phyloP scores from a whole-genome alignment of 2,113 vertebrate species.

The Sylvietta virens region DNA sequence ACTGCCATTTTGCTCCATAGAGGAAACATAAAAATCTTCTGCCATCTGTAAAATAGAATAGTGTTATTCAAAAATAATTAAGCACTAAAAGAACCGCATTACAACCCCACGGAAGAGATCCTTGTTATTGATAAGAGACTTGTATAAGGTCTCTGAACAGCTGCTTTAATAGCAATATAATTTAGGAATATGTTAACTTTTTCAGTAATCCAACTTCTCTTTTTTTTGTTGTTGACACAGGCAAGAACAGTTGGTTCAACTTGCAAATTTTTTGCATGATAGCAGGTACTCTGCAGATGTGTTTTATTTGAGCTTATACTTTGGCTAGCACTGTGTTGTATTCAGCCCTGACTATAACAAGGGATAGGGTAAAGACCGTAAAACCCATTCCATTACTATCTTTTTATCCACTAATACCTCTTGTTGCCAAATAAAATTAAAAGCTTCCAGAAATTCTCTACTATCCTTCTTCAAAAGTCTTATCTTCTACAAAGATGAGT shows the following conservation, averaged over 20 bases:
- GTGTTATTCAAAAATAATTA: slow-evolving; percentile 16
- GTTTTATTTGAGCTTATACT: neutral
- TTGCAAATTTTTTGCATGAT: neutral
- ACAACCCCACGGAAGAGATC: neutral
- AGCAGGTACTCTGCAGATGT: neutral
- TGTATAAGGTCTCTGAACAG: neutral
- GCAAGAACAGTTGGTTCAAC: neutral
- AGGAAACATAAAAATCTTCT: slow-evolving; percentile 82
- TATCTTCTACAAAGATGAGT: neutral
- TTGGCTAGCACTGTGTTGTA: neutral
- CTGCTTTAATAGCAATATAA: neutral
- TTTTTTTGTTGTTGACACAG: neutral
- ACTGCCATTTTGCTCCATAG: slow-evolving; percentile 85
- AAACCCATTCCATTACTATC: neutral
- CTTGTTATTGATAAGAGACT: neutral
- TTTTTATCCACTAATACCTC: neutral
- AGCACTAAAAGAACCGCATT: neutral
- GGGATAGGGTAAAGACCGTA: neutral
- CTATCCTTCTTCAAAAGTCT: neutral
- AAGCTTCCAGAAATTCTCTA: neutral
- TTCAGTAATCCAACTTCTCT: neutral
- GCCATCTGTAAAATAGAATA: slow-evolving; percentile 81
- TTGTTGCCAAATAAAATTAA: neutral
- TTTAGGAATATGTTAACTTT: neutral
- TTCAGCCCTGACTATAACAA: neutral